Percentiles rank a stretch among this genome's conserved stretches.
Evolutionary conservation across 1,140 invertebrate genomes (phyloP).

Genomic region (Zaprionus ghesquierei): DNA sequence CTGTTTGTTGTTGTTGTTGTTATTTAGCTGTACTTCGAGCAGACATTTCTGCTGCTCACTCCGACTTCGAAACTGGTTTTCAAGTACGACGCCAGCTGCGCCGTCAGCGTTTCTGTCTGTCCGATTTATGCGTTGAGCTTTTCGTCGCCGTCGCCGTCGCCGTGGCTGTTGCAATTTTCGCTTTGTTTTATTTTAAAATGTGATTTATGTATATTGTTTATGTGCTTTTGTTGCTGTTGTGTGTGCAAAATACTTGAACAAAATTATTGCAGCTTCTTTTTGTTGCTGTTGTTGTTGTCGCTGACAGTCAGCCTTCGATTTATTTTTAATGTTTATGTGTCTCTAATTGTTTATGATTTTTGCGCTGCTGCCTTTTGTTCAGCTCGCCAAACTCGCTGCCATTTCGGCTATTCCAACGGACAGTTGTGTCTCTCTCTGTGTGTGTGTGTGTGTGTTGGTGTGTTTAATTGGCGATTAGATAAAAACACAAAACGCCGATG

Average conservation of each 20-base stretch:
- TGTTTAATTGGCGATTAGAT: slow-evolving; percentile 76
- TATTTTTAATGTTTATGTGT: slow-evolving; percentile 81
- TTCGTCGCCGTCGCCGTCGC: slow-evolving; percentile 31
- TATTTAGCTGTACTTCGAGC: slow-evolving; percentile 70
- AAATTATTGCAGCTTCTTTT: slow-evolving; percentile 78
- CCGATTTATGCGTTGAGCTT: slow-evolving; percentile 74
- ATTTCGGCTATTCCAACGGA: slow-evolving; percentile 26
- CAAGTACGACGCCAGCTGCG: slow-evolving; percentile 63
- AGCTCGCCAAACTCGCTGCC: slow-evolving; percentile 1
- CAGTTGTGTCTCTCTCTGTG: slow-evolving; percentile 17
- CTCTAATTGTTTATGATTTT: slow-evolving; percentile 77
- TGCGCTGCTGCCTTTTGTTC: slow-evolving; percentile 45
- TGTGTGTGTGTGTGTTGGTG: neutral
- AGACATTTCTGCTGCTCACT: slow-evolving; percentile 52
- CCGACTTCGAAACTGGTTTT: slow-evolving; percentile 66
- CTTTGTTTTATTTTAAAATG: slow-evolving; percentile 78
- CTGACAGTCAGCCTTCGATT: slow-evolving; percentile 77
- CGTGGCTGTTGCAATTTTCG: slow-evolving; percentile 71
- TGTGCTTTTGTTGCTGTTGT: slow-evolving; percentile 28
- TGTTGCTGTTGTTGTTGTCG: slow-evolving; percentile 27
- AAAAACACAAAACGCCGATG: slow-evolving; percentile 37
- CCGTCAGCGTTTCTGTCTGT: slow-evolving; percentile 12
- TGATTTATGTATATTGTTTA: slow-evolving; percentile 76
- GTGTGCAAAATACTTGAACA: slow-evolving; percentile 69
- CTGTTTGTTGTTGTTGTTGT: slow-evolving; percentile 18